Conservation (phyloP, 2,113 vertebrate species). For the Atherinomorus stipes region DNA sequence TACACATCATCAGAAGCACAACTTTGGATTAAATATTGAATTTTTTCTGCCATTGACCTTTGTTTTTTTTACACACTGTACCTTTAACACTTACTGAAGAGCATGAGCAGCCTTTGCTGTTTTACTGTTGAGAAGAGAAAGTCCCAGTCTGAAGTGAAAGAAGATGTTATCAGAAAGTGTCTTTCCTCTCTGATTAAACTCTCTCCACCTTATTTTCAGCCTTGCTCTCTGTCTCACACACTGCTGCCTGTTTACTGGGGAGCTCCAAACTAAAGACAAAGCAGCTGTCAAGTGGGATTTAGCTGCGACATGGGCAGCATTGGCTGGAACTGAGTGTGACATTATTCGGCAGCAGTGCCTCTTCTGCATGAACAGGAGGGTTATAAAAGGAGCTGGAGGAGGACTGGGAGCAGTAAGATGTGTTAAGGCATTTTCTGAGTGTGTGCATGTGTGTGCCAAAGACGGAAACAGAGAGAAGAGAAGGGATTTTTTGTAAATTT, state of each 20-base stretch:
- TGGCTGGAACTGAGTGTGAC: slow-evolving; percentile 64
- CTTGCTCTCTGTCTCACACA: slow-evolving; percentile 24
- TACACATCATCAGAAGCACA: too few relatives aligned
- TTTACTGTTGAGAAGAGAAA: neutral
- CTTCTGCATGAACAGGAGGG: slow-evolving; percentile 47
- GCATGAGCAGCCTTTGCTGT: neutral
- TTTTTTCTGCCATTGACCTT: too few relatives aligned
- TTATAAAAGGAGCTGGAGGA: slow-evolving; percentile 48
- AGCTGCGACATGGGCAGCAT: slow-evolving; percentile 61
- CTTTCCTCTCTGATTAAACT: slow-evolving; percentile 22
- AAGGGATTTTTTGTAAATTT: neutral
- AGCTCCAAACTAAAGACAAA: slow-evolving; percentile 61
- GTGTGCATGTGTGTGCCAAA: neutral
- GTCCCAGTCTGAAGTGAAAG: neutral
- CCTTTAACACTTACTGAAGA: too few relatives aligned
- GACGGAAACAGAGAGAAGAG: neutral
- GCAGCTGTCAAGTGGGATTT: slow-evolving; percentile 71
- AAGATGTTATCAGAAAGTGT: slow-evolving; percentile 6
- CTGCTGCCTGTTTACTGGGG: slow-evolving; percentile 49
- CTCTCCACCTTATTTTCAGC: neutral
- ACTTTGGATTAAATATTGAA: too few relatives aligned
- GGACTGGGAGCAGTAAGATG: slow-evolving; percentile 41
- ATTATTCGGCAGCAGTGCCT: slow-evolving; percentile 65
- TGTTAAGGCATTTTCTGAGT: slow-evolving; percentile 16
- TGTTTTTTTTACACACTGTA: too few relatives aligned